phyloP scores from a whole-genome alignment of 1,140 invertebrate genomes.

The Tetramorium parvispinum region DNA sequence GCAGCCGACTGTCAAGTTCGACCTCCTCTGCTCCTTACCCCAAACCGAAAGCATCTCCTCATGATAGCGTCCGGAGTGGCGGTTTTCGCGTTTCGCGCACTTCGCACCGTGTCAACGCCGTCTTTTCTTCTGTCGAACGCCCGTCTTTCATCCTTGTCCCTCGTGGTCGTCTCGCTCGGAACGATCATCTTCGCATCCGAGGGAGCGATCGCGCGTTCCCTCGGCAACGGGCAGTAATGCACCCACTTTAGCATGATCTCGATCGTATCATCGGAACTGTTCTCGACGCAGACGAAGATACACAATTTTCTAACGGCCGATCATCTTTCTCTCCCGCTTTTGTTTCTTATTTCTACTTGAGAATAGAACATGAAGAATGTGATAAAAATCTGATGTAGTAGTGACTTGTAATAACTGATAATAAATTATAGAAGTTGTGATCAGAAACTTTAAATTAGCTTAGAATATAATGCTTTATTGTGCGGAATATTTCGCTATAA shows the following conservation, averaged over 20 bases:
- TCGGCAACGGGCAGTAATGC: slow-evolving; percentile 80
- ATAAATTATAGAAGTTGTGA: neutral
- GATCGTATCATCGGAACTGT: slow-evolving; percentile 26
- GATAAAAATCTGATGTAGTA: neutral
- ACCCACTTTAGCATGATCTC: slow-evolving; percentile 84
- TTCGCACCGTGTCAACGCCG: slow-evolving; percentile 18
- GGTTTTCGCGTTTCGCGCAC: slow-evolving; percentile 45
- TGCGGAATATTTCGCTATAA: neutral
- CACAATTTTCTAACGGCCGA: slow-evolving; percentile 33
- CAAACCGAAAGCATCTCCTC: slow-evolving; percentile 53
- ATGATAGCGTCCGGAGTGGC: slow-evolving; percentile 52
- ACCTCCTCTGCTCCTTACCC: slow-evolving; percentile 53
- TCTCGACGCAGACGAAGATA: neutral
- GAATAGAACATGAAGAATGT: neutral
- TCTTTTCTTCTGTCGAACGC: slow-evolving; percentile 24
- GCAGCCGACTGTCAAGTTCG: slow-evolving; percentile 38
- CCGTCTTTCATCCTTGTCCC: slow-evolving; percentile 57
- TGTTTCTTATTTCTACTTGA: neutral
- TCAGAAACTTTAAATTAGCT: neutral
- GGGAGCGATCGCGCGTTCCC: slow-evolving; percentile 72
- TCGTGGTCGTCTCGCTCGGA: slow-evolving; percentile 41
- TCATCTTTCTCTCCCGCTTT: neutral
- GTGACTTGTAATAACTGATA: neutral
- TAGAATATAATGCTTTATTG: neutral
- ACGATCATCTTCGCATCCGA: slow-evolving; percentile 34